phyloP scores from a whole-genome alignment of 2,888 invertebrate genomes.

The Timema cristinae region DNA sequence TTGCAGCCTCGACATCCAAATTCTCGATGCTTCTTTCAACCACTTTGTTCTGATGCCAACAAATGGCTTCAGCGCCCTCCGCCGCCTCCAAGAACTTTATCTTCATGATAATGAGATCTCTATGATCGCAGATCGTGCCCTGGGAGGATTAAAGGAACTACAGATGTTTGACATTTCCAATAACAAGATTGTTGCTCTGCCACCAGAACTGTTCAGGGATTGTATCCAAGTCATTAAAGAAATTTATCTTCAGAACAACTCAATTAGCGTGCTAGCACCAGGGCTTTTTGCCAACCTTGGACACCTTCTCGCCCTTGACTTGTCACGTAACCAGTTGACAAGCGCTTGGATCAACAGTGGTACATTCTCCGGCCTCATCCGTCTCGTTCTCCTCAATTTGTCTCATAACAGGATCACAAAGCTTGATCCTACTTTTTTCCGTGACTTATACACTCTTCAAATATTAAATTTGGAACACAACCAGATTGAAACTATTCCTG shows the following conservation, averaged over 20 bases:
- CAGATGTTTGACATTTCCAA: conserved; percentile 85
- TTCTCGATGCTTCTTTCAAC: conserved; percentile 78
- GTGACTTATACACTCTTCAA: conserved; percentile 80
- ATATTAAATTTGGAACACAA: conserved; percentile 83
- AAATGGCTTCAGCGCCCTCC: conserved; percentile 74
- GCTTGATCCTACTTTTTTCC: conserved; percentile 78
- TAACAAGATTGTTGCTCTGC: conserved; percentile 84
- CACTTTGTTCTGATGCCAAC: conserved; percentile 79
- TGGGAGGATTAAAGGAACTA: conserved; percentile 74
- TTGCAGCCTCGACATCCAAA: conserved; percentile 76
- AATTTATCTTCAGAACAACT: conserved; percentile 87
- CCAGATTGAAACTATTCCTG: conserved; percentile 74
- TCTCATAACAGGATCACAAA: conserved; percentile 79
- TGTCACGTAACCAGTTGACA: conserved; percentile 81
- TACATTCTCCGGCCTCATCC: conserved; percentile 83
- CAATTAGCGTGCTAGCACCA: conserved; percentile 79
- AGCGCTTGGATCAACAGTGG: conserved; percentile 81
- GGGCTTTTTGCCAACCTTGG: conserved; percentile 81
- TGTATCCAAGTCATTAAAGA: conserved; percentile 76
- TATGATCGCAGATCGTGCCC: conserved; percentile 79
- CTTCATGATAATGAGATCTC: conserved; percentile 86
- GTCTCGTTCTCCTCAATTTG: conserved; percentile 80
- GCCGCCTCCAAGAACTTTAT: conserved; percentile 73
- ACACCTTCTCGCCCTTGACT: conserved; percentile 74
- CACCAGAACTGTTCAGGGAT: conserved; percentile 79